Conservation (phyloP, 2,888 invertebrate species). For the Barypeithes pellucidus region DNA sequence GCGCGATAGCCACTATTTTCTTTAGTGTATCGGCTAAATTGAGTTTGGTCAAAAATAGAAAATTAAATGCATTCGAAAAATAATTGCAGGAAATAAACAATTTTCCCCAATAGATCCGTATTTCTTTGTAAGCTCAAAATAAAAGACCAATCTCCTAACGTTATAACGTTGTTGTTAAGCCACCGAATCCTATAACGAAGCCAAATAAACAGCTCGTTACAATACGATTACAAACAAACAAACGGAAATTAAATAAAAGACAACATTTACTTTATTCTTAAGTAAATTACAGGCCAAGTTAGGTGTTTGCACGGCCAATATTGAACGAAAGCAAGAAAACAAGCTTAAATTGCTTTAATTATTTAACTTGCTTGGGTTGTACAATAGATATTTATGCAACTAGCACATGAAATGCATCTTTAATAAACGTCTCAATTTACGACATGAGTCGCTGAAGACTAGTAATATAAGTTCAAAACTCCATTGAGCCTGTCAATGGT, state of each 20-base stretch:
- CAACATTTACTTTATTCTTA: conserved; percentile 15
- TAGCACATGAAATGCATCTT: no score
- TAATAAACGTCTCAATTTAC: no score
- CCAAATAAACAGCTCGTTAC: background rate
- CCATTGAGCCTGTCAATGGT: no score
- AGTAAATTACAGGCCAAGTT: background rate
- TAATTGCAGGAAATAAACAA: no score
- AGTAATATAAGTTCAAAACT: no score
- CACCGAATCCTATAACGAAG: background rate
- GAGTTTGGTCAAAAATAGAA: no score
- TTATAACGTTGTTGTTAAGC: background rate
- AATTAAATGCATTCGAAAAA: no score
- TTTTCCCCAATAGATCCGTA: background rate
- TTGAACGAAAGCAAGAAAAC: background rate
- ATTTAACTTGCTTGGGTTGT: background rate
- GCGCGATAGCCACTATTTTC: no score
- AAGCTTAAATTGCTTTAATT: background rate
- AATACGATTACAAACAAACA: conserved; percentile 1
- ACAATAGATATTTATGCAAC: background rate
- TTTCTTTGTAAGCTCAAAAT: background rate
- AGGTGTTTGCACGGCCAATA: background rate
- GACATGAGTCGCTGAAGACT: no score
- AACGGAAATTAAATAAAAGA: conserved; percentile 14
- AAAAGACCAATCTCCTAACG: background rate
- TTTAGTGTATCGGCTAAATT: no score